Evolutionary conservation across 2,888 invertebrate genomes (phyloP), one percentile per base, ranked within the genome.

Genomic region (Tenthredo livida): DNA sequence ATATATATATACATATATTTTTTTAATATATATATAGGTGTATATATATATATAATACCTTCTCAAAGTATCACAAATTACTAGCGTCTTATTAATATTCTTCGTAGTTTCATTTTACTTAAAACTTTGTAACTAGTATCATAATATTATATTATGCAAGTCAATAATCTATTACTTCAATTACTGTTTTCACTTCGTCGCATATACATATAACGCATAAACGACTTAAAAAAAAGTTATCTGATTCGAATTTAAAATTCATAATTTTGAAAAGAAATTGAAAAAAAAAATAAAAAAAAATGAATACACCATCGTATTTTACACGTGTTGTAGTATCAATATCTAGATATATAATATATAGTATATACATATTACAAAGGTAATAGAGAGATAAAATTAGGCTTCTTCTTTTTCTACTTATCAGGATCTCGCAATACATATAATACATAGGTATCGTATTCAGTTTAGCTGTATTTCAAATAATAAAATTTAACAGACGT

Each of bases 1-100:
- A 21, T 25, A 10, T 58, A 21, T 78, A 78, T 40, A 33, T 58
- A 37, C 6, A n/a, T 58, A 58, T 58, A 61, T 29, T 29, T 29
- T 29, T 29, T 29, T 29, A 29, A 29, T 65, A 29, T 33, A 33
- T 33, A 80, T 61, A 37, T 82, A 54, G 29, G 29, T 29, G n/a
- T 65, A 29, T 33, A 33, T 33, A 80, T 61, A 37, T 82, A 50
- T 50, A 50, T 70, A 54, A 85, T 80, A 77, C 54, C 84, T 83
- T 85, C 80, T 84, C 85, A 73, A 84, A 85, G 85, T 88, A 88
- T 88, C 88, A 87, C 88, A 87, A 86, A 86, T 86, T 84, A 87
- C 86, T 86, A 85, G 70, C 85, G 84, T 82, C 87, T 72, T 85
- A 86, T 58, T 29, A 29, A 29, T 29, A 29, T 29, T 80, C 33